Evolutionary conservation across 2,888 invertebrate genomes (phyloP).

Genomic region (Germaria angustata): DNA sequence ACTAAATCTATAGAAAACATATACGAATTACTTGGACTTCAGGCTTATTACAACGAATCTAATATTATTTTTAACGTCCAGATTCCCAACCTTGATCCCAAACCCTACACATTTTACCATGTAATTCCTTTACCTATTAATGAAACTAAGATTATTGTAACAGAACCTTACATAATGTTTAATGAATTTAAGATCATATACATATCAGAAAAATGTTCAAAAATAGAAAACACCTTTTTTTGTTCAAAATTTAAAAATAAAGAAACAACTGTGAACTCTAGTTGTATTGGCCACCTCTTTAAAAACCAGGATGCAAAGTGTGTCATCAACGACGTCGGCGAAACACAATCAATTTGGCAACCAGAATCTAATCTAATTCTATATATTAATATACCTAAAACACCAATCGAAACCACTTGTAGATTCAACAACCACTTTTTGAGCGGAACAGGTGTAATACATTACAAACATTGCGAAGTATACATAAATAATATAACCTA

Average conservation of each 20-base stretch:
- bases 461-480: conserved; percentile 27
- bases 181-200: conserved; percentile 27
- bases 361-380: conserved; percentile 18
- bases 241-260: conserved; percentile 16
- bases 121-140: conserved; percentile 53
- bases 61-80: no score
- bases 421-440: not conserved
- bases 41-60: no score
- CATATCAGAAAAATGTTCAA: conserved; percentile 1
- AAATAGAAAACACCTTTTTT: conserved; percentile 25
- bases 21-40: no score
- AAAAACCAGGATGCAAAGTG: conserved; percentile 5
- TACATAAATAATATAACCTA: conserved; percentile 14
- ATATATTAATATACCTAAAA: conserved; percentile 7
- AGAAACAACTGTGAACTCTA: conserved; percentile 13
- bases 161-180: no score
- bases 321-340: conserved; percentile 1
- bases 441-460: conserved; percentile 14
- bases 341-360: conserved; percentile 10
- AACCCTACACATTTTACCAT: conserved; percentile 42
- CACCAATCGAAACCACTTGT: conserved; percentile 9
- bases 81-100: no score
- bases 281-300: conserved; percentile 23
- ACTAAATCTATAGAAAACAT: conserved; percentile 53
- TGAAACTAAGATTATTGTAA: no score